phyloP scores from a whole-genome alignment of 92 coral and sea anemone species.

The Zoanthus sociatus region DNA sequence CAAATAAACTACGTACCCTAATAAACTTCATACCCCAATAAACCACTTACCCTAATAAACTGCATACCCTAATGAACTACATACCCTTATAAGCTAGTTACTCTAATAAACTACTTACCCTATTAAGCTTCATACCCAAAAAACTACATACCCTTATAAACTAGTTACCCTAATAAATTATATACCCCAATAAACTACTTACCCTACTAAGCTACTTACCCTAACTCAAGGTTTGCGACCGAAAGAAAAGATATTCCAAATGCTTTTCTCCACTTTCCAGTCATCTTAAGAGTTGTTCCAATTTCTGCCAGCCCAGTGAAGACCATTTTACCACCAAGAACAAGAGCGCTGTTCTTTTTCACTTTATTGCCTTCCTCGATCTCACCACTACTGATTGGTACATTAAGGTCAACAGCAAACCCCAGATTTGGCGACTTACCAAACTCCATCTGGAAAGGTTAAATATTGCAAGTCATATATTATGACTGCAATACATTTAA shows the following conservation, averaged over 20 bases:
- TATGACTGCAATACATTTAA: too few species aligned
- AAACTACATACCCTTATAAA: slow-evolving; percentile 66
- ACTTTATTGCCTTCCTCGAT: slow-evolving; percentile 55
- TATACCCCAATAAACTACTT: slow-evolving; percentile 71
- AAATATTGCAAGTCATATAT: too few species aligned
- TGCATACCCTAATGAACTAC: not conserved
- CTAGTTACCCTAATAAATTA: not conserved
- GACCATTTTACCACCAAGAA: slow-evolving; percentile 73
- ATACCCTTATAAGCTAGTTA: slow-evolving; percentile 64
- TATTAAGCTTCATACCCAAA: not conserved
- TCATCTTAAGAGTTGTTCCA: slow-evolving; percentile 79
- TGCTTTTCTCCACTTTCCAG: slow-evolving; percentile 78
- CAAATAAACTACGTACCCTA: too few species aligned
- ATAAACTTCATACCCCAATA: too few species aligned
- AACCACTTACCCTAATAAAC: too few species aligned
- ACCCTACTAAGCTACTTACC: slow-evolving; percentile 43
- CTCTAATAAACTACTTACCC: not conserved
- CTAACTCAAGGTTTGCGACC: slow-evolving; percentile 73
- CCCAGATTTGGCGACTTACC: slow-evolving; percentile 64
- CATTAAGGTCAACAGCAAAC: slow-evolving; percentile 73
- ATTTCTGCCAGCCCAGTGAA: slow-evolving; percentile 73
- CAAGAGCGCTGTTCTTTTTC: slow-evolving; percentile 55
- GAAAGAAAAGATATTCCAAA: slow-evolving; percentile 75
- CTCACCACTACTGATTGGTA: slow-evolving; percentile 75
- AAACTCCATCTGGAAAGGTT: slow-evolving; percentile 28